Conservation (phyloP, 1,140 invertebrate species). For the Halesus radiatus region DNA sequence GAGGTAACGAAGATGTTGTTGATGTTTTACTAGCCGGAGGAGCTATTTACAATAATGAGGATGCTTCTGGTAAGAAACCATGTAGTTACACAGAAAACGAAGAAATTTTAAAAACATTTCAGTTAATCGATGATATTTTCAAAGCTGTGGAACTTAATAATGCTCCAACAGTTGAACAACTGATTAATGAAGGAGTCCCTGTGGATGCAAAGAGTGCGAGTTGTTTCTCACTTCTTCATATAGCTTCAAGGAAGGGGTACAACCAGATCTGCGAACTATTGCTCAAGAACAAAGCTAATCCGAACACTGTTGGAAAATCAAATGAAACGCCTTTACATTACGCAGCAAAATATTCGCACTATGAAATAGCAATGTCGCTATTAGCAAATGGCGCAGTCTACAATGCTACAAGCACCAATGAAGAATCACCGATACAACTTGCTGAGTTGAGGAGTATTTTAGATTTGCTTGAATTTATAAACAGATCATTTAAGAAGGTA, state of each 20-base stretch:
- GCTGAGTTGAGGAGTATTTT: neutral
- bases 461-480: neutral
- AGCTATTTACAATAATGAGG: neutral
- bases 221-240: neutral
- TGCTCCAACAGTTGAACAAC: neutral
- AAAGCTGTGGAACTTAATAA: neutral
- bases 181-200: neutral
- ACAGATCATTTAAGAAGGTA: neutral
- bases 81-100: neutral
- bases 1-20: neutral
- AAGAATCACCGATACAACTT: neutral
- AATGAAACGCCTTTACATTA: neutral
- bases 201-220: neutral
- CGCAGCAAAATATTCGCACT: conserved; percentile 1
- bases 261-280: neutral
- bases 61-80: neutral
- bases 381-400: conserved; percentile 8
- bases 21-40: neutral
- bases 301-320: neutral
- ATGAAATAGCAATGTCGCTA: neutral
- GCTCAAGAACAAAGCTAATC: conserved; percentile 23
- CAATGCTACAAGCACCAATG: neutral
- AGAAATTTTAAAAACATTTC: neutral
- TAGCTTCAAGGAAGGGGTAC: neutral
- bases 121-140: neutral